Conservation (phyloP, 2,797 vertebrate species). For the Artibeus jamaicensis region DNA sequence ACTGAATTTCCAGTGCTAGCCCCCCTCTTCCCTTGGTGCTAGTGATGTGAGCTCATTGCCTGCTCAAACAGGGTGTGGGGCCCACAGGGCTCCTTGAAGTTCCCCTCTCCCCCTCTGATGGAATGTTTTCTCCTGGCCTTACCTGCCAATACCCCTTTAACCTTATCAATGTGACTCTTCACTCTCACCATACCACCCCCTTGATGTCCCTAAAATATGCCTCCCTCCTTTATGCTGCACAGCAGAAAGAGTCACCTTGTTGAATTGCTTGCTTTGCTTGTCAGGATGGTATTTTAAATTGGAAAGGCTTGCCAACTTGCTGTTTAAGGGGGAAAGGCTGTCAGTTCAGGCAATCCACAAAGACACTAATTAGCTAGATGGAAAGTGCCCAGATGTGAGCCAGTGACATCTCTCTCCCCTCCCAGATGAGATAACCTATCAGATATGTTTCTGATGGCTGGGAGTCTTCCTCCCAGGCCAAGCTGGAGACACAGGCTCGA, state of each 20-base stretch:
- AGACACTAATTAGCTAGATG: background rate
- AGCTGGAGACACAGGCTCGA: background rate
- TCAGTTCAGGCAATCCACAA: background rate
- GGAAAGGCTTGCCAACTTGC: background rate
- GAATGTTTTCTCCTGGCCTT: background rate
- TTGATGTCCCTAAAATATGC: background rate
- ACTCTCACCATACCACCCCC: too few species aligned
- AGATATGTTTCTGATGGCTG: background rate
- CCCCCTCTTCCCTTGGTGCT: background rate
- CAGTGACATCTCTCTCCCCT: background rate
- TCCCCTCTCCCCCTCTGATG: background rate
- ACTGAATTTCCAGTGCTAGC: background rate
- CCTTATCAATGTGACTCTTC: background rate
- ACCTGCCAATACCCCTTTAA: background rate
- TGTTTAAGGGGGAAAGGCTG: background rate
- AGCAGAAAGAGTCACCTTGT: background rate
- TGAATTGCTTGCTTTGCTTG: background rate
- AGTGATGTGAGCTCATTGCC: background rate
- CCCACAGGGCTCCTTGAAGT: background rate
- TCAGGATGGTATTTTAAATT: background rate
- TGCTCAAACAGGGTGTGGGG: background rate
- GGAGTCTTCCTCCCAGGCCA: background rate
- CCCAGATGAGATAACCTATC: background rate
- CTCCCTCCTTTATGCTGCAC: accelerated
- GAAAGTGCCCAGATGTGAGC: background rate